Base-by-base conservation (phyloP, 1,140 invertebrate species). In the Acromyrmex heyeri region DNA sequence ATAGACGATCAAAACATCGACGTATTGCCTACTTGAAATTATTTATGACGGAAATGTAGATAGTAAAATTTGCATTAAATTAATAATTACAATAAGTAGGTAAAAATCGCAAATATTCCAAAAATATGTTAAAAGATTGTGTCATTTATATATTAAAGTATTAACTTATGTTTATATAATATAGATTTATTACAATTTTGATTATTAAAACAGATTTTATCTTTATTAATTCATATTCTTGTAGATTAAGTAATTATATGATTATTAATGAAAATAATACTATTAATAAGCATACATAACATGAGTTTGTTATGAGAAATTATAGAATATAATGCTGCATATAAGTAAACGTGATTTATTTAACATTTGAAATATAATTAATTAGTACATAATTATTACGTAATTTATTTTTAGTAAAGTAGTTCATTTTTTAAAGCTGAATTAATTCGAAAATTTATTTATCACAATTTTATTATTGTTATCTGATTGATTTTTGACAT, bases 11-110 rank as follows among this genome's bases (percentile, higher is more conserved):
- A 44, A 50, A 64, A 64, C 59, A 48, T 44, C 59, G 24, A 73
- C 38, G 38, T 48, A 72, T 30, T 24, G 67, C 53, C 57, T 61
- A 44, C n/a, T 57, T 34, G 34, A 57, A 38, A 69, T 82, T 82
- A 82, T 82, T 82, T 82, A 82, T 82, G 21, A 38, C 12, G 5
- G 24, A 57, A 57, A 81, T 69, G 10, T 21, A 57, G 21, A 57
- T 61, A 30, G 18, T 55, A 82, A 82, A 44, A 73, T 34, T 82
- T 73, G 53, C 3, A 14, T 38, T 67, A 21, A 3, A 81, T 79
- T 4, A 24, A 81, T 81, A 53, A 62, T 77, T 62, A n/a, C 18
- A 10, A 1, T 62, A 27, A 69, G 24, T 55, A 38, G 24, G 8
- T 4, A 59, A 59, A 72, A 59, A 72, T 72, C 7, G 5, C 3